Percentiles rank a stretch among this genome's conserved stretches.
These are phyloP conservation scores for Cyaniris semiargus DNA, from an alignment of 2,888 invertebrate species.

Conservation along the genomic window DNA sequence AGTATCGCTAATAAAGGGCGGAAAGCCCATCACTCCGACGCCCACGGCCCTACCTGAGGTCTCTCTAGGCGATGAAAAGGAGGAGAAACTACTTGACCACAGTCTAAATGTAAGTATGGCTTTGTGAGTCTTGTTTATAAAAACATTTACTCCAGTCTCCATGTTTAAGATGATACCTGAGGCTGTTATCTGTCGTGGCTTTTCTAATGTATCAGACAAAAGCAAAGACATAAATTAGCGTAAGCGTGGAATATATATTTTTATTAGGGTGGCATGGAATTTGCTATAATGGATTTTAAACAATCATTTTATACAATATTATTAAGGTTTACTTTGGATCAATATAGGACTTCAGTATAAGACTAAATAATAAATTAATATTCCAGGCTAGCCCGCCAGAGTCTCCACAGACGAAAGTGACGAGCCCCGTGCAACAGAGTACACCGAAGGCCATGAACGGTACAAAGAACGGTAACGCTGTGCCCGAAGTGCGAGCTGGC, in stretches of 20 bases:
- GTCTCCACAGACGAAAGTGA: slow-evolving; percentile 65
- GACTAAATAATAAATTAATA: not conserved
- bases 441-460: slow-evolving; percentile 72
- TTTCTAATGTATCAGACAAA: too few relatives aligned
- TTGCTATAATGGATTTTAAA: not conserved
- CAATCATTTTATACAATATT: not conserved
- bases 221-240: too few relatives aligned
- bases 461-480: slow-evolving; percentile 71
- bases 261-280: not conserved
- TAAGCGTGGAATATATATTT: too few relatives aligned
- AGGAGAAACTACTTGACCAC: slow-evolving; percentile 66
- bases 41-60: slow-evolving; percentile 80
- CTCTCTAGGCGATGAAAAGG: slow-evolving; percentile 75
- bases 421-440: slow-evolving; percentile 60
- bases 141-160: too few relatives aligned
- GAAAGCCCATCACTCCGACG: slow-evolving; percentile 91
- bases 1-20: slow-evolving; percentile 95
- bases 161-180: too few relatives aligned
- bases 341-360: not conserved
- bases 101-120: slow-evolving; percentile 61
- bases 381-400: slow-evolving; percentile 61
- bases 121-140: not conserved
- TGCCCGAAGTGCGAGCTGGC: slow-evolving; percentile 66
- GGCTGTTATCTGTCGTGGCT: too few relatives aligned
- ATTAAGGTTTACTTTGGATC: not conserved